Base-by-base conservation (phyloP, 37 sponge, comb jelly and placozoan species). In the Ianthella basta region DNA sequence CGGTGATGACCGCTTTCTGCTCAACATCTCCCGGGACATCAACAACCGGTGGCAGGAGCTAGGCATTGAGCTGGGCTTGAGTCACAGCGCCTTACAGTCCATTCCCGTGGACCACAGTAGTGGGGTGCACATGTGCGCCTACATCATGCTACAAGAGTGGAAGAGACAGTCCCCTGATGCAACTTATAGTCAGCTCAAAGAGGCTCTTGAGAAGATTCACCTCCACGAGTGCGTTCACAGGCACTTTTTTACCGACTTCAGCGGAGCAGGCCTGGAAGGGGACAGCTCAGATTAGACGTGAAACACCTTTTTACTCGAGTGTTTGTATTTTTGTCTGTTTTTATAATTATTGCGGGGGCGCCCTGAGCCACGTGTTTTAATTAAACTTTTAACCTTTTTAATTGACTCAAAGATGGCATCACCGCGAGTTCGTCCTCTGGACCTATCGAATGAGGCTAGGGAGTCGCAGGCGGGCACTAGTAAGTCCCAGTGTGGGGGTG, bases 91-190 rank as follows among this genome's bases (percentile, higher is more conserved):
- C 14, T 23, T 90, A 15, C 75, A 72, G 79, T 79, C 75, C 55
- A 75, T 75, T 25, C 25, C 55, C 33, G 80, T 79, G 1, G 56
- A 54, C 63, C 50, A 59, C 23, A 54, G 53, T 34, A 60, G 55
- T 0, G 66, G 83, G 0, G 86, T 70, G 50, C 86, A 86, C 79
- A 55, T 90, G 83, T 85, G 81, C 53, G 83, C 83, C 0, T 86
- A 81, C 67, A 34, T 72, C 27, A 64, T 90, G 66, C 79, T 90
- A n/a, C 90, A 90, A 57, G 83, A 90, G 82, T 90, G 90, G 90
- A 90, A 86, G 81, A 53, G 67, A 36, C 57, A 38, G 57, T 27
- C 89, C 12, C 73, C 80, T 54, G 57, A 75, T 36, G 83, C 72
- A 5, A 82, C 59, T 0, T 86, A 74, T 55, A 44, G 59, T 18